Evolutionary conservation across 2,888 invertebrate species (phyloP).

Genomic region (Busseola fusca): DNA sequence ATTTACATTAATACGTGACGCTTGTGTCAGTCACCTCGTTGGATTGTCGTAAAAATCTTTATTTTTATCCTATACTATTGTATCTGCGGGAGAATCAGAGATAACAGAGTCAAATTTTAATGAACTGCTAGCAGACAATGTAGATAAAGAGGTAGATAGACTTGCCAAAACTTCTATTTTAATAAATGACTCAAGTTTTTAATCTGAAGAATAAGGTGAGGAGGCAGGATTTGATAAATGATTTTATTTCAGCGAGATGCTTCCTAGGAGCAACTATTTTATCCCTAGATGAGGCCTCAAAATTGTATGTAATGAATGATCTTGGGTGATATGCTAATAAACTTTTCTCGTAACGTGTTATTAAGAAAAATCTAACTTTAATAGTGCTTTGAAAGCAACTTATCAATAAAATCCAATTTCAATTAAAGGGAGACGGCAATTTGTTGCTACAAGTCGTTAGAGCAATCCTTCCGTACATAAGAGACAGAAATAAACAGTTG

Average conservation of each 20-base stretch:
- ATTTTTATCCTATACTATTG: slow-evolving; percentile 57
- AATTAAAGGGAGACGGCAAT: neutral
- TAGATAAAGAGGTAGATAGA: neutral
- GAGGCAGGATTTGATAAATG: neutral
- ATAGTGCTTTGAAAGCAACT: neutral
- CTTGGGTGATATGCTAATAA: neutral
- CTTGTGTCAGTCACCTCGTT: slow-evolving; percentile 59
- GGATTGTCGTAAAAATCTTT: slow-evolving; percentile 58
- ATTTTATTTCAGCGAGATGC: neutral
- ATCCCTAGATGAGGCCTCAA: neutral
- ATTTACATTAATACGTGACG: slow-evolving; percentile 51
- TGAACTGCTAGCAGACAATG: slow-evolving; percentile 5
- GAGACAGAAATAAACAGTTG: neutral
- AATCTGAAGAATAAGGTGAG: neutral
- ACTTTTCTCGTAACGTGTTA: neutral
- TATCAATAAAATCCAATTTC: neutral
- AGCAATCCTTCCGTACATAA: neutral
- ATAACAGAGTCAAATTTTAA: slow-evolving; percentile 22
- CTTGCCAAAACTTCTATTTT: neutral
- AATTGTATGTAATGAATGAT: neutral
- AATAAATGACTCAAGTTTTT: neutral
- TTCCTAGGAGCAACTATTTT: neutral
- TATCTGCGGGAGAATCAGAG: slow-evolving; percentile 39
- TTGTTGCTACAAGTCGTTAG: neutral
- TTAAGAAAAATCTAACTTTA: neutral